Evolutionary conservation across 1,140 invertebrate species (phyloP), one percentile per base, ranked within the genome.

Genomic region (Condylostylus longicornis): DNA sequence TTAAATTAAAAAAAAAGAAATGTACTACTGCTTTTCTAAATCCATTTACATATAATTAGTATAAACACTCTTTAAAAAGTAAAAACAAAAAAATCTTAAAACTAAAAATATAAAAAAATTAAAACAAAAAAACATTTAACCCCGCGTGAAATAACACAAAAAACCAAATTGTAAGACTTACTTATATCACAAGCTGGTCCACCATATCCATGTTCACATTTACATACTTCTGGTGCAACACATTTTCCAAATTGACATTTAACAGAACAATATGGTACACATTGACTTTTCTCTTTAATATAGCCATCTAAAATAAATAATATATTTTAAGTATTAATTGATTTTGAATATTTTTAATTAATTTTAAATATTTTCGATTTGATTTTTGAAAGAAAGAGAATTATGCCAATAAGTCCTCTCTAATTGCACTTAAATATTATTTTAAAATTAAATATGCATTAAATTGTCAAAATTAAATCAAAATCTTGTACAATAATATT

Each of bases 101-200:
- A n/a, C n/a, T n/a, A n/a, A n/a, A n/a, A n/a, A n/a, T n/a, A 31
- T 19, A 30, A 34, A 19, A 22, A 34, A 18, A 34, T 8, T 13
- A 20, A 34, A 20, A 34, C 6, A 5, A 8, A 15, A 37, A 18
- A 5, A 33, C 7, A 27, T 36, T 27, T 17, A 34, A 20, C 8
- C 21, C 34, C n/a, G 18, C 25, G 29, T 21, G 13, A 23, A 33
- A 10, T 25, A 8, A 34, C 21, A 32, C 9, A 15, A 17, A 33
- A 41, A 41, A 39, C 41, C 37, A 13, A 37, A 31, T 47, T 37
- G 47, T 31, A 43, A 33, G 47, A 76, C 82, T 77, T 67, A 93
- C 87, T 80, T 57, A 84, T 76, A 64, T 83, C 77, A 62, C 90
- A 95, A 21, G 71, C 68, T 6, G 81, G 79, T 21, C 89, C 89